Percentiles rank a stretch among this genome's conserved stretches.
These are phyloP conservation scores for Sycophila texana DNA, from an alignment of 2,888 invertebrate species.

Conservation along the genomic window DNA sequence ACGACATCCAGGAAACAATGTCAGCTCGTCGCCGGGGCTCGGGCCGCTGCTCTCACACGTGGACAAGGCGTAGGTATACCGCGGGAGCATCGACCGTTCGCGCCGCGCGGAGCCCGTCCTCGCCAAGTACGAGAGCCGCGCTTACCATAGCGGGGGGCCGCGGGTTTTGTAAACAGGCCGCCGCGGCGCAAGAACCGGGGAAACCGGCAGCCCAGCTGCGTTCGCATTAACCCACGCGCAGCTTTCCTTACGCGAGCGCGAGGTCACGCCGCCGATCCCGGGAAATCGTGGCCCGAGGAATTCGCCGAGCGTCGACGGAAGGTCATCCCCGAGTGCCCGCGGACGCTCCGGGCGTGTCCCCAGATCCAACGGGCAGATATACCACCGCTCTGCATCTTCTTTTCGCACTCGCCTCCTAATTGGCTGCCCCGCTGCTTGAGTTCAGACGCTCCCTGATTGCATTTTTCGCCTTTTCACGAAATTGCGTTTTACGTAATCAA, in stretches of 20 bases:
- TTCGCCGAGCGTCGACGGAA: too few species aligned
- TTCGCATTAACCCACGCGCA: constrained; percentile 52
- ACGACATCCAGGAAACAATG: constrained; percentile 50
- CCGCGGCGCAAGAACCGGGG: constrained; percentile 67
- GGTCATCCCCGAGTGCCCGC: too few species aligned
- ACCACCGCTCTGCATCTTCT: too few species aligned
- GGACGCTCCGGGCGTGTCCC: too few species aligned
- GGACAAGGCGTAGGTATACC: neutral
- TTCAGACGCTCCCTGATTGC: too few species aligned
- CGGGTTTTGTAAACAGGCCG: constrained; percentile 63
- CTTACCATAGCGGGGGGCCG: constrained; percentile 67
- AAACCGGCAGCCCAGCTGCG: constrained; percentile 66
- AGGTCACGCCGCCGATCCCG: constrained; percentile 11
- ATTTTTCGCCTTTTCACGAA: too few species aligned
- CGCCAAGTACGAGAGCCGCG: constrained; percentile 68
- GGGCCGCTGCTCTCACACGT: neutral
- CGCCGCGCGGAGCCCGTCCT: constrained; percentile 64
- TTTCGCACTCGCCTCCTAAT: too few species aligned
- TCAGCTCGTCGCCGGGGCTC: constrained; percentile 30
- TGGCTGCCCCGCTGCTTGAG: too few species aligned
- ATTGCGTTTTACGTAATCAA: too few species aligned
- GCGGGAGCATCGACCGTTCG: constrained; percentile 68
- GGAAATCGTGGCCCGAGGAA: too few species aligned
- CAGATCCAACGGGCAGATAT: too few species aligned
- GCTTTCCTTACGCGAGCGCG: constrained; percentile 35